Conservation (phyloP, 2,888 invertebrate species). For the Rhabditoides inermis region DNA sequence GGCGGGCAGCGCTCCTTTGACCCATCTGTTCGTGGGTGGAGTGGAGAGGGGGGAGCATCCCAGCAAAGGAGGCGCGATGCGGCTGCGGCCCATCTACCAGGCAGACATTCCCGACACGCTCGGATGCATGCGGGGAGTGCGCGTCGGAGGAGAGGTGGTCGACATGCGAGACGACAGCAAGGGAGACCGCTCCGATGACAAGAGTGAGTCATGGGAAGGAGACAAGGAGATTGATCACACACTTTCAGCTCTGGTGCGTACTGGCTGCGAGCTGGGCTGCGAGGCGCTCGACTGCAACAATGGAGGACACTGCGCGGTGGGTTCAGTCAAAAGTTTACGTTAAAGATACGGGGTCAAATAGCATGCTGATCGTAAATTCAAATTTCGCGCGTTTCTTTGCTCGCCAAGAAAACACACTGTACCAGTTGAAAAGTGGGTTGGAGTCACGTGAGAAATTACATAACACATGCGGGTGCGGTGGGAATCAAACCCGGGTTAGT, state of each 20-base stretch:
- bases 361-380: no score
- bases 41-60: constrained; percentile 3
- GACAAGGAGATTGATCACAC: background rate
- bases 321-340: no score
- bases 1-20: constrained; percentile 3
- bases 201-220: constrained; percentile 1
- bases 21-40: constrained; percentile 13
- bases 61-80: constrained; percentile 11
- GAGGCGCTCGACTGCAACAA: constrained; percentile 33
- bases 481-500: no score
- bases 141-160: constrained; percentile 16
- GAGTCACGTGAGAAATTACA: no score
- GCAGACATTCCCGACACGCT: constrained; percentile 31
- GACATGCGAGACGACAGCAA: constrained; percentile 14
- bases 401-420: no score
- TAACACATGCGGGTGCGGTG: no score
- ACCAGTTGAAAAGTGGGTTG: no score
- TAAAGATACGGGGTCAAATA: no score
- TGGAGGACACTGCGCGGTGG: constrained; percentile 44
- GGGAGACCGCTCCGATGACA: constrained; percentile 9
- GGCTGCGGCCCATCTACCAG: constrained; percentile 23
- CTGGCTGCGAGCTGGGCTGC: constrained; percentile 38
- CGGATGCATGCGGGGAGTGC: constrained; percentile 42
- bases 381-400: no score
- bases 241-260: constrained; percentile 25